Base-by-base conservation (phyloP, 2,113 vertebrate genomes). In the Trichomycterus rosablanca region DNA sequence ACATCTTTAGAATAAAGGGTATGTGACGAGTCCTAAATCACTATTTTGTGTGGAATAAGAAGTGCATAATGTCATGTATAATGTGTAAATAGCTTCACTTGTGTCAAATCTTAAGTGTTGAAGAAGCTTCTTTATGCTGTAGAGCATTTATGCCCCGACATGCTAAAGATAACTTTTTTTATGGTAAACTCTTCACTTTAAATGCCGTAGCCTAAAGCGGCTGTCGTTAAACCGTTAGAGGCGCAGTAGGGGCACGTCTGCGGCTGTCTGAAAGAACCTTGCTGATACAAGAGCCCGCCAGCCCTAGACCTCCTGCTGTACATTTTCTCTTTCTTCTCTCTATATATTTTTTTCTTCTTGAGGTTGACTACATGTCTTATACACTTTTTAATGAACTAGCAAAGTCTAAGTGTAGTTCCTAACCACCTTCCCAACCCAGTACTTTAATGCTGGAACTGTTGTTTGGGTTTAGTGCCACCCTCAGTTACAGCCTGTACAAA, bases 241-340 rank as follows among this genome's bases (percentile, higher is more conserved):
- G 45, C 57, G 44, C 68, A 66, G 73, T 66, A 54, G 68, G 68
- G 46, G 56, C 57, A 56, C 54, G 73, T 75, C 73, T 75, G 68
- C 65, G 56, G 68, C 62, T 61, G 61, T 68, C 68, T 66, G 68
- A 56, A 61, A 72, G 37, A 24, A 61, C 42, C 46, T 48, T 35
- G 14, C 69, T 56, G 28, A 66, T 51, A 62, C 42, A 32, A 50
- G 18, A 68, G 59, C 42, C 40, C 42, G 48, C 20, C 49, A 42
- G 37, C 22, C 7, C 45, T 49, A 30, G 26, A 53, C 57, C 48
- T 15, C 58, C 45, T 42, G 39, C 50, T 10, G 19, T 10, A 16
- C 49, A 44, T 45, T 60, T 24, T 11, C 35, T 53, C 18, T 30
- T 1, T 42, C 28, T n/a, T 50, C 23, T 58, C 52, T 24, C 28